Percentiles rank a stretch among this genome's conserved stretches.
These are phyloP conservation scores for Eulemur albifrons DNA, from an alignment of 2,797 vertebrate genomes.

Conservation along the genomic window DNA sequence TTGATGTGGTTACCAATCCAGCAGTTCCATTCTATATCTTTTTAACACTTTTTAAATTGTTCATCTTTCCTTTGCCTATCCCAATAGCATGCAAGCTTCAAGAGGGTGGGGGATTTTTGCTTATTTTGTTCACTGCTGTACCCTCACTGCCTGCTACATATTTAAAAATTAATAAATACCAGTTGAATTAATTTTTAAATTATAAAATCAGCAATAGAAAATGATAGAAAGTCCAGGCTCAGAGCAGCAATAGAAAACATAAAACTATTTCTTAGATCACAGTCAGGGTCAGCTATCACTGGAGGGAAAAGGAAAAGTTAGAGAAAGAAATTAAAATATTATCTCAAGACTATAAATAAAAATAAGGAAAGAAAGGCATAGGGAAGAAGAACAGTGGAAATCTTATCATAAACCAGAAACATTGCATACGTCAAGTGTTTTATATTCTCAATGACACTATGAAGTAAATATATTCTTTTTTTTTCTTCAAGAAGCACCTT, in stretches of 20 bases:
- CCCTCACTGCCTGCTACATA: not conserved
- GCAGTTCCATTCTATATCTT: not conserved
- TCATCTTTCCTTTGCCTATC: not conserved
- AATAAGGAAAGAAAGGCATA: not conserved
- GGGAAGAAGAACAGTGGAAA: not conserved
- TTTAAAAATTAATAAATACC: slow-evolving; percentile 22
- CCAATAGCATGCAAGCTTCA: not conserved
- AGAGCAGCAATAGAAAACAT: not conserved
- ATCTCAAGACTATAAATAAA: not conserved
- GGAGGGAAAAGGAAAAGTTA: not conserved
- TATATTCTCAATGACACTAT: not conserved
- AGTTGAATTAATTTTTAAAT: not conserved
- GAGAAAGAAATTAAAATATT: not conserved
- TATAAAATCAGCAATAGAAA: not conserved
- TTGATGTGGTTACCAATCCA: not conserved
- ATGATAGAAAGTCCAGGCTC: not conserved
- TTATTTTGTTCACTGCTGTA: not conserved
- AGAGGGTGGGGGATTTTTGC: not conserved
- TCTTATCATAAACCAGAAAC: not conserved
- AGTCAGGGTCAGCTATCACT: not conserved
- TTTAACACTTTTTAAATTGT: not conserved
- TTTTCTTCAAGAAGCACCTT: not conserved
- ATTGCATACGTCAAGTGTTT: not conserved
- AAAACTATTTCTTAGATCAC: not conserved
- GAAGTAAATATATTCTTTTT: not conserved